Base-by-base conservation (phyloP, 1,140 invertebrate species). In the Tetragonula clypearis region DNA sequence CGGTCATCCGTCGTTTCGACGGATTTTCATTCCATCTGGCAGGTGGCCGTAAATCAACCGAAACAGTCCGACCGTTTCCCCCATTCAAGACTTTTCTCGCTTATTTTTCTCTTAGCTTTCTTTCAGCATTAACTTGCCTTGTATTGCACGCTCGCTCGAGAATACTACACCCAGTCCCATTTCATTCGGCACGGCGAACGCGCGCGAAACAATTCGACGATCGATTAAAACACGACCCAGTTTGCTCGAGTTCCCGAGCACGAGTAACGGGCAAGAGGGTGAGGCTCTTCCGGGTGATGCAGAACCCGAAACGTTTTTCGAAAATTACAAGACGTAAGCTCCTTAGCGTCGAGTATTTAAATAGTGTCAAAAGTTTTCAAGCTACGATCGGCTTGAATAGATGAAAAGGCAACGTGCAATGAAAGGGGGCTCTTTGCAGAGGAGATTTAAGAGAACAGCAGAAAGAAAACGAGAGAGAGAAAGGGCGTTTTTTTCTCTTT, bases 261-360 rank as follows among this genome's bases (percentile, higher is more conserved):
- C 23, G 49, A 19, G 14, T 3, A 21, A 14, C 23, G n/a, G 3
- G 2, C 12, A 1, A 4, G 1, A 17, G 26, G 35, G 17, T 1
- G 23, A 30, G 6, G 26, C 71, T 35, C 35, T 35, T 35, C 35
- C 35, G 35, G 3, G 35, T 35, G 35, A 4, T 4, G 35, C 2
- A 35, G 58, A 21, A 21, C 23, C 14, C 1, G 74, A 53, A 73
- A 65, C 21, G 11, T 30, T 55, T 84, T 72, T 41, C 56, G 11
- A 72, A 84, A 79, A 84, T 84, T 79, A 79, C 82, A 62, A 72
- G 66, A 79, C 56, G 75, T 84, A 79, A 84, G 82, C 82, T 84
- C 11, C 82, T 84, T 84, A 84, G 21, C 68, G 68, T 71, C 14
- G 76, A 55, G 82, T 84, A 79, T 84, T 84, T 84, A 79, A 84